phyloP scores from a whole-genome alignment of 2,888 invertebrate species.

The Cosmia pyralina region DNA sequence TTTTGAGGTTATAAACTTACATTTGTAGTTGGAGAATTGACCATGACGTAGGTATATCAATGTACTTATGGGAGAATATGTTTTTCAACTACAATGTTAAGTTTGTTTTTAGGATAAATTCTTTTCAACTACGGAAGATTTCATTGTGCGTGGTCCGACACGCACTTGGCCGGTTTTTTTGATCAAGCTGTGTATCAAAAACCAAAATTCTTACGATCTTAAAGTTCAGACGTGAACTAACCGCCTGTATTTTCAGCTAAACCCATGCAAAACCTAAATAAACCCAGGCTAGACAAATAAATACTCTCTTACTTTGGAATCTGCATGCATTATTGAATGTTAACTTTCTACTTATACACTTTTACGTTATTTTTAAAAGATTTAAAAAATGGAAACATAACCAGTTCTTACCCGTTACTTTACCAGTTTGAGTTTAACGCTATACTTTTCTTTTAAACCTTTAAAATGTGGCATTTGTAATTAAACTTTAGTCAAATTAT shows the following conservation, averaged over 20 bases:
- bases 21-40: too few species aligned
- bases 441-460: constrained; percentile 3
- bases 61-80: too few species aligned
- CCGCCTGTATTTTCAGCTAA: constrained; percentile 31
- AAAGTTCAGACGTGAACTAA: constrained; percentile 8
- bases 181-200: neutral
- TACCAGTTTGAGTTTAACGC: neutral
- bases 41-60: too few species aligned
- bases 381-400: neutral
- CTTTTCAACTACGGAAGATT: too few species aligned
- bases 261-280: neutral
- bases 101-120: too few species aligned
- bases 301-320: constrained; percentile 24
- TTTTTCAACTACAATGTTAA: too few species aligned
- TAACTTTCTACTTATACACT: neutral
- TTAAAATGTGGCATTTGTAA: constrained; percentile 22
- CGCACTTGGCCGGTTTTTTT: neutral
- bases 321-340: constrained; percentile 29
- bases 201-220: neutral
- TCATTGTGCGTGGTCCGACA: too few species aligned
- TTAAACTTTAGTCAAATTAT: constrained; percentile 25
- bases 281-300: constrained; percentile 3
- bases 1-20: too few species aligned
- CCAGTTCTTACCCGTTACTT: neutral
- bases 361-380: neutral